phyloP scores from a whole-genome alignment of 2,888 invertebrate species.

The Lepidocyrtoides sp. region DNA sequence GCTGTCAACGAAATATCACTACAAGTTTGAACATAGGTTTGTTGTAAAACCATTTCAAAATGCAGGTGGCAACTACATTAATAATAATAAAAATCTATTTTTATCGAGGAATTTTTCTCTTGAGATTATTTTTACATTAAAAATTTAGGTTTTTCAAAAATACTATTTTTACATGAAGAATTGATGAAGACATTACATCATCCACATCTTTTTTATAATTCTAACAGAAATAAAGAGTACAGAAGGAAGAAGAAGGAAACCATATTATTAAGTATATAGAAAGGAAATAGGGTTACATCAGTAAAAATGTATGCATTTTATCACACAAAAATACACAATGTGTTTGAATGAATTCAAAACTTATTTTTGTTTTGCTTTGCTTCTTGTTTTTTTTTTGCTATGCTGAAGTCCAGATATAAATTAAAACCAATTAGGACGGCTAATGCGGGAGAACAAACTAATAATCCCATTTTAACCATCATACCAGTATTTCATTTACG shows the following conservation, averaged over 20 bases:
- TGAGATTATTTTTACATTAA: conserved; percentile 79
- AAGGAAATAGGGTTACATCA: background rate
- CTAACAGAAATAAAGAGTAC: background rate
- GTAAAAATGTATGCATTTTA: background rate
- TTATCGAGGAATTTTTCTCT: conserved; percentile 44
- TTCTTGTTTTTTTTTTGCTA: background rate
- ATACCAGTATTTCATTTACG: background rate
- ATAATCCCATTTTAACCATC: background rate
- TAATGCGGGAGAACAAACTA: background rate
- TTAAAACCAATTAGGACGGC: background rate
- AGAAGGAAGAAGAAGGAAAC: conserved; percentile 30
- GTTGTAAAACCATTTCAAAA: conserved; percentile 77
- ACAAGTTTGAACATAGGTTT: conserved; percentile 79
- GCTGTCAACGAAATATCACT: conserved; percentile 70
- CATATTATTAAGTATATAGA: conserved; percentile 12
- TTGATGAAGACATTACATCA: background rate
- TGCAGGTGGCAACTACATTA: conserved; percentile 76
- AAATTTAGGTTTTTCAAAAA: conserved; percentile 72
- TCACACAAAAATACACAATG: conserved; percentile 12
- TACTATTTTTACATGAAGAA: conserved; percentile 70
- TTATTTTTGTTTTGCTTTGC: conserved; percentile 8
- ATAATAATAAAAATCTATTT: conserved; percentile 67
- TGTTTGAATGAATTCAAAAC: background rate
- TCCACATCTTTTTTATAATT: background rate
- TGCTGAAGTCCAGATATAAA: background rate